These are phyloP conservation scores for Chaetophractus vellerosus DNA, from an alignment of 2,797 vertebrate species.

Conservation along the genomic window DNA sequence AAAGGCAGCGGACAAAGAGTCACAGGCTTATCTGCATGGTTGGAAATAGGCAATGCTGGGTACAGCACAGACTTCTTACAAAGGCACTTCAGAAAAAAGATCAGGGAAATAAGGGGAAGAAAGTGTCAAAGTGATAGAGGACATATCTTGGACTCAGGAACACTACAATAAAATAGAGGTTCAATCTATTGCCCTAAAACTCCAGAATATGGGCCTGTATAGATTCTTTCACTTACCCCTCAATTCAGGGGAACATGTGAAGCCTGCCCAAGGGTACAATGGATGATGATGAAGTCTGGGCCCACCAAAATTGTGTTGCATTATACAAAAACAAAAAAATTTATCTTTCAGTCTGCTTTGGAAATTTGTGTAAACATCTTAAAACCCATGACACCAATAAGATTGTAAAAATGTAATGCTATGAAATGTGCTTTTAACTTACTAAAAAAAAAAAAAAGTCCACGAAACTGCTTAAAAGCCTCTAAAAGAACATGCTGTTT, in stretches of 20 bases:
- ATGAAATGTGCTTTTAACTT: not conserved
- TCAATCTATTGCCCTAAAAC: accelerated
- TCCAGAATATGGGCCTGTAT: not conserved
- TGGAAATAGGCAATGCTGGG: not conserved
- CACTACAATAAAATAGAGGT: not conserved
- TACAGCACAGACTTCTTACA: accelerated
- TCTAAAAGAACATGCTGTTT: not conserved
- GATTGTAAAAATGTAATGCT: not conserved
- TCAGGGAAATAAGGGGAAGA: accelerated
- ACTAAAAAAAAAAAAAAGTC: not conserved
- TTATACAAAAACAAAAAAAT: too few relatives aligned
- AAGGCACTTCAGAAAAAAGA: not conserved
- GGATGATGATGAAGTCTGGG: not conserved
- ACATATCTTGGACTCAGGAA: not conserved
- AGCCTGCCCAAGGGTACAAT: accelerated
- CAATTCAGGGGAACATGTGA: accelerated
- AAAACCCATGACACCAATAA: not conserved
- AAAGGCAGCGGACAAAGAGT: not conserved
- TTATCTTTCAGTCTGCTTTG: not conserved
- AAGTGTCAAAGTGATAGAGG: not conserved
- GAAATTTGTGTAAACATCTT: not conserved
- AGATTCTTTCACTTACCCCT: too few relatives aligned
- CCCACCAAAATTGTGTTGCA: accelerated
- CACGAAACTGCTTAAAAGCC: not conserved
- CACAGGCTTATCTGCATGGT: accelerated